phyloP scores from a whole-genome alignment of 2,113 vertebrate genomes.

The Indicator maculatus region DNA sequence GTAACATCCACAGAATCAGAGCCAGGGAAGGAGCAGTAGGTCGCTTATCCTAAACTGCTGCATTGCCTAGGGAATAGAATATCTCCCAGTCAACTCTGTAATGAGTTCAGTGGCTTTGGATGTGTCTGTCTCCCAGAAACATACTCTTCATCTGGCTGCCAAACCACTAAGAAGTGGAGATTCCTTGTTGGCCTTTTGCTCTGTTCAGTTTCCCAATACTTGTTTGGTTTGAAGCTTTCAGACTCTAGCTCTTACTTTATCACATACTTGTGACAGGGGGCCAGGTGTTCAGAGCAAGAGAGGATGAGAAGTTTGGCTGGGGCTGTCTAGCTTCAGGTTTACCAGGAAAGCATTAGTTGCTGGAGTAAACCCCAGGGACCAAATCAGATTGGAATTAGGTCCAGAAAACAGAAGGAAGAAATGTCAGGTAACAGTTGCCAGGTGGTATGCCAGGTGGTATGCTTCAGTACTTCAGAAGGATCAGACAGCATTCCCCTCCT shows the following conservation, averaged over 20 bases:
- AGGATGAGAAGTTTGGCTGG: not conserved
- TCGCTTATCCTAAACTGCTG: not conserved
- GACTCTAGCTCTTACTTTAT: not conserved
- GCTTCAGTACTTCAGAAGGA: not conserved
- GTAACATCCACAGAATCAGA: not conserved
- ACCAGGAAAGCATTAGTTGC: not conserved
- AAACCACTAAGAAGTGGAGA: not conserved
- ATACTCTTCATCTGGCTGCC: not conserved
- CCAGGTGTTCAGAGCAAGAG: not conserved
- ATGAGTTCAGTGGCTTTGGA: not conserved
- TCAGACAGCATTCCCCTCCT: not conserved
- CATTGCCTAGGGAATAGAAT: not conserved
- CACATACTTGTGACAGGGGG: not conserved
- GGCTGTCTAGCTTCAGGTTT: not conserved
- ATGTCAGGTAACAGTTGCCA: not conserved
- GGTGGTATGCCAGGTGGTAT: fast-evolving
- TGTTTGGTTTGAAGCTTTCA: not conserved
- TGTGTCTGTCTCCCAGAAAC: not conserved
- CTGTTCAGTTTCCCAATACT: not conserved
- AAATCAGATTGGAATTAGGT: not conserved
- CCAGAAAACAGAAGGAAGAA: not conserved
- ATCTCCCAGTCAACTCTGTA: not conserved
- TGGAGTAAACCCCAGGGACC: not conserved
- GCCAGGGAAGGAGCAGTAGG: not conserved
- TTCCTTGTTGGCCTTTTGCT: not conserved